Evolutionary conservation across 2,113 vertebrate species (phyloP), one percentile per base, ranked within the genome.

Genomic region (Chamaea fasciata): DNA sequence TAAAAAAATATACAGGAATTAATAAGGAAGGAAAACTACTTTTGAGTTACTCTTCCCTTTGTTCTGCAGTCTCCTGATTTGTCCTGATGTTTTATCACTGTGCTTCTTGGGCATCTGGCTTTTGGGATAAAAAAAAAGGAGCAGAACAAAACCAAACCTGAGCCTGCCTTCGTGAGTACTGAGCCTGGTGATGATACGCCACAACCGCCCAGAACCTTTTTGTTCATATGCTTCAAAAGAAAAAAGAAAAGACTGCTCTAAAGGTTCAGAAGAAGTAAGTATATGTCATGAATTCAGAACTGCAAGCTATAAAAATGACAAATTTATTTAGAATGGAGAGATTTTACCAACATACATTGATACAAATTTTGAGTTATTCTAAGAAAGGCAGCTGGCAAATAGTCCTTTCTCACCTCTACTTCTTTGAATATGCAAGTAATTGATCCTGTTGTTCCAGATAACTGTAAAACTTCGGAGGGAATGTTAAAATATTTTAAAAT

Each of bases 141-240:
- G 21, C 8, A 50, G 53, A 64, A 28, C 23, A 63, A 42, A 79
- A 70, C 22, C 26, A 41, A 79, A 9, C 22, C 63, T 62, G 42
- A 87, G 15, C 17, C 22, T 27, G 18, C 9, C 6, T 26, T 30
- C 35, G 20, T 0, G 2, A 27, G 6, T 56, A 19, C 44, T 83
- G 60, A 70, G 59, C 33, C 17, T 4, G 4, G 30, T 52, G 44
- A 39, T n/a, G 27, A 20, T 53, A 37, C 0, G 0, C 69, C 33
- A 41, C 1, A 13, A 41, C 19, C 5, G 1, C 49, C 26, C 42
- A 35, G 56, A 91, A 44, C 7, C 3, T 67, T 84, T 63, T 22
- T 71, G 30, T 78, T 87, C 19, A 27, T 44, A 33, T 21, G 55
- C 30, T 84, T 84, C 81, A 84, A 52, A 84, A 67, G 18, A 11